Percentiles rank a stretch among this genome's conserved stretches.
phyloP scores from a whole-genome alignment of 1,140 invertebrate genomes.

The Sycobia sp. region DNA sequence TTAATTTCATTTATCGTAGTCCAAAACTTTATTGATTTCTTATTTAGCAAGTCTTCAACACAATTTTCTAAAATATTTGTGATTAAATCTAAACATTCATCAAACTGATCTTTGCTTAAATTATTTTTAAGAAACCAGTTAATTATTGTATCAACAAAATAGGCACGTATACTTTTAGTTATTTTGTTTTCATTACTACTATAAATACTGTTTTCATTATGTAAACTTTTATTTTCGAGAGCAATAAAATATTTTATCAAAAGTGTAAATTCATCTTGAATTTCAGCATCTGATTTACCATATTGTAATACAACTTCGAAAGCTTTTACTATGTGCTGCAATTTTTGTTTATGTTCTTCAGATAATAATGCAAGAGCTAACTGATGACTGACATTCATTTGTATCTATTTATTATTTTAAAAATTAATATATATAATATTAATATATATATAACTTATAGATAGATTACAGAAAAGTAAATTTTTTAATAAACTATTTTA shows the following conservation, averaged over 20 bases:
- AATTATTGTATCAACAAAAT: slow-evolving; percentile 49
- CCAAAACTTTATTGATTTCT: slow-evolving; percentile 44
- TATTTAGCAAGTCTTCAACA: slow-evolving; percentile 45
- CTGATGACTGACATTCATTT: slow-evolving; percentile 45
- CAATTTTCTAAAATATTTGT: slow-evolving; percentile 40
- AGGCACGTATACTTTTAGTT: slow-evolving; percentile 49
- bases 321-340: slow-evolving; percentile 44
- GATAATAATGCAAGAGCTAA: slow-evolving; percentile 46
- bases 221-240: slow-evolving; percentile 41
- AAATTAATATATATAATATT: slow-evolving; percentile 1
- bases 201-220: slow-evolving; percentile 40
- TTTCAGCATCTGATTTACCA: slow-evolving; percentile 11
- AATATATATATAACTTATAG: background rate
- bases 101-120: slow-evolving; percentile 19
- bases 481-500: too few relatives aligned
- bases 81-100: slow-evolving; percentile 31
- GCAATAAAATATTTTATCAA: slow-evolving; percentile 42
- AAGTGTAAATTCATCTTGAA: slow-evolving; percentile 23
- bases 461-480: background rate
- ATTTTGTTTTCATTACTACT: slow-evolving; percentile 33
- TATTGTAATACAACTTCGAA: slow-evolving; percentile 43
- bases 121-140: slow-evolving; percentile 42
- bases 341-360: slow-evolving; percentile 35
- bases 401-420: slow-evolving; percentile 39
- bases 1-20: slow-evolving; percentile 41